These are phyloP conservation scores for Sebastes umbrosus DNA, from an alignment of 2,797 vertebrate species.

Conservation along the genomic window DNA sequence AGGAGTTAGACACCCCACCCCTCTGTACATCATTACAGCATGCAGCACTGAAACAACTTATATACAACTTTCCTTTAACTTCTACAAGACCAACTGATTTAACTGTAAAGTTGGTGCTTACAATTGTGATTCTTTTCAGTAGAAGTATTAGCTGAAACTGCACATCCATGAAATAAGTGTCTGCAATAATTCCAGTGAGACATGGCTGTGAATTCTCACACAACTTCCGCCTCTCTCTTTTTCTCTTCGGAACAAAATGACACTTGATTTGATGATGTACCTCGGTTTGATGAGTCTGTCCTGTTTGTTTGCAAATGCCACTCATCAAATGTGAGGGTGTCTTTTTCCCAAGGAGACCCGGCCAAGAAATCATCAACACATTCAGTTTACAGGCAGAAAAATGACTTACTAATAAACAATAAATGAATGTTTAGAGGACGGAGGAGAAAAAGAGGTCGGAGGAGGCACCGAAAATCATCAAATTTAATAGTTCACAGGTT, in stretches of 20 bases:
- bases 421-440: background rate
- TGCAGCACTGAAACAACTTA: background rate
- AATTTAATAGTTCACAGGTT: conserved; percentile 3
- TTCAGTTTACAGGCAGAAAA: conserved; percentile 26
- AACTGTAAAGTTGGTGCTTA: background rate
- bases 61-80: background rate
- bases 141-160: background rate
- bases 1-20: background rate
- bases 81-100: background rate
- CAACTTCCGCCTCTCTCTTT: background rate
- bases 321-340: background rate
- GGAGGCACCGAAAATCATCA: conserved; percentile 1
- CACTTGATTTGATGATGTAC: background rate
- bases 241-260: background rate
- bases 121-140: background rate
- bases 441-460: background rate
- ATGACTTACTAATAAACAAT: conserved; percentile 11
- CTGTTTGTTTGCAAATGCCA: conserved; percentile 17
- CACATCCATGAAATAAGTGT: background rate
- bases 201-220: background rate
- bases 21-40: background rate
- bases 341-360: background rate
- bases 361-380: background rate
- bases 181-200: background rate
- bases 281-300: conserved; percentile 11